Evolutionary conservation across 2,113 vertebrate genomes (phyloP).

Genomic region (Rana temporaria): DNA sequence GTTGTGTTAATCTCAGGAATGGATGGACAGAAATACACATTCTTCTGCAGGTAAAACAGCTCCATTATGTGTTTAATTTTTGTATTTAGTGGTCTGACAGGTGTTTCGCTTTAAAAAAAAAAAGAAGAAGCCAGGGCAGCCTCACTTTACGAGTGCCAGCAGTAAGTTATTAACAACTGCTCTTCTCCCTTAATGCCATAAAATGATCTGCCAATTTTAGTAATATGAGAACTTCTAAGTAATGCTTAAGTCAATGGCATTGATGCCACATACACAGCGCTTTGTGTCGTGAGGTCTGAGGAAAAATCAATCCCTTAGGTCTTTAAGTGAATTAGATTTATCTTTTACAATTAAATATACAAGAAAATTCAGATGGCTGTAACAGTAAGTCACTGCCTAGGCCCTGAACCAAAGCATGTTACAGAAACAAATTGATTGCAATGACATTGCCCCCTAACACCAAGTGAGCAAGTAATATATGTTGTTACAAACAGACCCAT

Average conservation of each 20-base stretch:
- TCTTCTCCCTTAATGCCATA: slow-evolving; percentile 49
- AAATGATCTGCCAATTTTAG: slow-evolving; percentile 53
- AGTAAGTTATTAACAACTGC: slow-evolving; percentile 45
- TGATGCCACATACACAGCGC: slow-evolving; percentile 49
- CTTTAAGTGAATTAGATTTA: slow-evolving; percentile 59
- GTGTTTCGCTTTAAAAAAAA: too few relatives aligned
- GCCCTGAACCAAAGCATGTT: slow-evolving; percentile 47
- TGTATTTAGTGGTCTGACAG: too few relatives aligned
- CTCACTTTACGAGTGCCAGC: slow-evolving; percentile 28
- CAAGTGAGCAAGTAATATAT: slow-evolving; percentile 51
- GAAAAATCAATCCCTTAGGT: slow-evolving; percentile 53
- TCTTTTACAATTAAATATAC: slow-evolving; percentile 58
- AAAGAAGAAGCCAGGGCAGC: not conserved
- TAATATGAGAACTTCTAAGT: slow-evolving; percentile 46
- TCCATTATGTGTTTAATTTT: too few relatives aligned
- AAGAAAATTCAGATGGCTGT: slow-evolving; percentile 51
- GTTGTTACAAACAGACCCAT: slow-evolving; percentile 51
- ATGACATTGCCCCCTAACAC: slow-evolving; percentile 56
- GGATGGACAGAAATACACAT: too few relatives aligned
- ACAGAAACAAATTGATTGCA: slow-evolving; percentile 55
- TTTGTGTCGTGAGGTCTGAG: slow-evolving; percentile 32
- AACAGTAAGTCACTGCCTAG: slow-evolving; percentile 44
- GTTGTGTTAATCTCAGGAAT: too few relatives aligned
- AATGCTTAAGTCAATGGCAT: slow-evolving; percentile 52
- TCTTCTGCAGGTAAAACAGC: too few relatives aligned